phyloP scores from a whole-genome alignment of 2,113 vertebrate genomes.

The Chauna torquata region DNA sequence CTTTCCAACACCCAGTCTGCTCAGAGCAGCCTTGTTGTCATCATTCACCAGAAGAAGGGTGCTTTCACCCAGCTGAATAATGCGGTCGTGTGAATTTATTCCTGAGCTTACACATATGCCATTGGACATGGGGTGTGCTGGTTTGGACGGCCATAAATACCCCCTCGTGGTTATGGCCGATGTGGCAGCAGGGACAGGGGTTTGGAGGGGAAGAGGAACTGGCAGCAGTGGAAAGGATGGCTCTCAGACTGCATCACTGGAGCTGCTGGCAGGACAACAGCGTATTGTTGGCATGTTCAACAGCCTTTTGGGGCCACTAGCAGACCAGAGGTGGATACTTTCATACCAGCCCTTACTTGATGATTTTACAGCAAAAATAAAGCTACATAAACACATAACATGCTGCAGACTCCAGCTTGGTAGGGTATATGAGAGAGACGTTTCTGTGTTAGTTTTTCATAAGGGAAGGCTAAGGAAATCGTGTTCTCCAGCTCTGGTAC shows the following conservation, averaged over 20 bases:
- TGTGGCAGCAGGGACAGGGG: background rate
- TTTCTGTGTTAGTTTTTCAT: conserved; percentile 6
- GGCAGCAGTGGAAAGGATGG: background rate
- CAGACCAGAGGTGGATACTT: background rate
- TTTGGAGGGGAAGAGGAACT: background rate
- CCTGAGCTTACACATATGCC: background rate
- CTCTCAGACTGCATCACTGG: too few relatives aligned
- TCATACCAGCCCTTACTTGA: background rate
- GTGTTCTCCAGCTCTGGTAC: background rate
- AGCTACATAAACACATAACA: background rate
- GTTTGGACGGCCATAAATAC: background rate
- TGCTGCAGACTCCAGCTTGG: background rate
- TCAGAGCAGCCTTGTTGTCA: background rate
- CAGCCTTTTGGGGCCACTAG: background rate
- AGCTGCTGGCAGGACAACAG: background rate
- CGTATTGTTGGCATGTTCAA: background rate
- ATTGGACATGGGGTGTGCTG: too few relatives aligned
- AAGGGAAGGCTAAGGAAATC: background rate
- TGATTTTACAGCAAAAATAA: background rate
- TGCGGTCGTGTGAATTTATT: background rate
- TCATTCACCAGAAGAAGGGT: background rate
- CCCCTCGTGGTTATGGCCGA: background rate
- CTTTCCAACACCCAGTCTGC: background rate
- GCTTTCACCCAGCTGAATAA: background rate
- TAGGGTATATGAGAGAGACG: background rate